Evolutionary conservation across 2,797 vertebrate species (phyloP).

Genomic region (Thalassophryne amazonica): DNA sequence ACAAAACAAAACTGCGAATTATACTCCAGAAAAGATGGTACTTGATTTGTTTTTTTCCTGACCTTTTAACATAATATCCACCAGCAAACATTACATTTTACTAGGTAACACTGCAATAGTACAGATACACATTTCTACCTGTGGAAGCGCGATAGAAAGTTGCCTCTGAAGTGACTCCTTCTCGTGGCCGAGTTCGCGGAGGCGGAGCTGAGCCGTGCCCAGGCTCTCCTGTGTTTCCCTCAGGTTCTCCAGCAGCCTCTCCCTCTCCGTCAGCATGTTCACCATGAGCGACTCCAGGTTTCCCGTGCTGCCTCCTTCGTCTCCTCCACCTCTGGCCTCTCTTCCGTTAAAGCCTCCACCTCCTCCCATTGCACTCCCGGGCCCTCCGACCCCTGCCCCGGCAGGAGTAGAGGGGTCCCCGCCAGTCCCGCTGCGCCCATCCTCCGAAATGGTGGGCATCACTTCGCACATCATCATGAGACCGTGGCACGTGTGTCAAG

Average conservation of each 20-base stretch:
- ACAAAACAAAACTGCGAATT: too few species aligned
- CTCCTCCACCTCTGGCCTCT: slow-evolving; percentile 69
- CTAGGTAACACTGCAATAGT: too few species aligned
- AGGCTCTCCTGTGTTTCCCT: slow-evolving; percentile 89
- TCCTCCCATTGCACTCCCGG: slow-evolving; percentile 60
- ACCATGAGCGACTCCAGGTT: slow-evolving; percentile 93
- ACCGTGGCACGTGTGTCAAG: slow-evolving; percentile 30
- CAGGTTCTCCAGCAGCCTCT: slow-evolving; percentile 88
- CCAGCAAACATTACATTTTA: too few species aligned
- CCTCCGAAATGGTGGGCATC: slow-evolving; percentile 95
- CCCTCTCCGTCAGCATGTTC: slow-evolving; percentile 92
- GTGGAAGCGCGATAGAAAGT: slow-evolving; percentile 88
- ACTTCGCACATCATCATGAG: slow-evolving; percentile 94
- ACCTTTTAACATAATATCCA: too few species aligned
- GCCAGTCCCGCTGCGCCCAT: slow-evolving; percentile 79
- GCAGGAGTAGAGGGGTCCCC: slow-evolving; percentile 69
- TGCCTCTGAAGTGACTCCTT: slow-evolving; percentile 89
- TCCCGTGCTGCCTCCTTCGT: slow-evolving; percentile 87
- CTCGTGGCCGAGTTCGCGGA: slow-evolving; percentile 88
- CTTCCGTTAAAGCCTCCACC: slow-evolving; percentile 51
- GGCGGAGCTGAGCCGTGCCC: slow-evolving; percentile 86
- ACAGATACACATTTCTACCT: slow-evolving; percentile 69
- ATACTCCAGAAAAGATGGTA: too few species aligned
- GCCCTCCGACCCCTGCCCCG: slow-evolving; percentile 52
- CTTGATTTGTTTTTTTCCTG: too few species aligned